Evolutionary conservation across 2,797 vertebrate genomes (phyloP).

Genomic region (Aplochiton taeniatus): DNA sequence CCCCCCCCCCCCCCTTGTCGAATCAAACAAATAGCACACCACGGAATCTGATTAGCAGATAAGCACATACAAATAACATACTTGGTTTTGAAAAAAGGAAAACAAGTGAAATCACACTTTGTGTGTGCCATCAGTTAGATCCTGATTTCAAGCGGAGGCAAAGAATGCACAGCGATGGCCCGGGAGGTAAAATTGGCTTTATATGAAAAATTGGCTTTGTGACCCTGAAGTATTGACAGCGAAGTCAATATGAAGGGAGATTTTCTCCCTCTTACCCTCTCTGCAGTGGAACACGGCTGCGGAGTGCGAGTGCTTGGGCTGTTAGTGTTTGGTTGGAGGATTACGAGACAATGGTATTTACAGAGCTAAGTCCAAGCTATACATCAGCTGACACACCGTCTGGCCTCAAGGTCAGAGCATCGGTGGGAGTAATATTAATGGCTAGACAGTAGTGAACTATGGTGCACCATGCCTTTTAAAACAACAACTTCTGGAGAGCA

Average conservation of each 20-base stretch:
- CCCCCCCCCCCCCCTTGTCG: conserved; percentile 13
- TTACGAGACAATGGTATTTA: conserved; percentile 20
- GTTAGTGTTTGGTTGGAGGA: conserved; percentile 4
- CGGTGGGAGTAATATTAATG: background rate
- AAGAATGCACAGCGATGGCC: background rate
- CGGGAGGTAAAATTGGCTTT: background rate
- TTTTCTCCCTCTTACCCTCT: conserved; percentile 5
- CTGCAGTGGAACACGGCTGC: background rate
- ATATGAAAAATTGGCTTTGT: background rate
- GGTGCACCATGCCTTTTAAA: background rate
- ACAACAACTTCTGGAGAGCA: background rate
- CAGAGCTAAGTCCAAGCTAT: conserved; percentile 8
- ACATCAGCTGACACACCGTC: conserved; percentile 22
- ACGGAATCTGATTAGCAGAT: conserved; percentile 39
- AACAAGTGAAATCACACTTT: too few relatives aligned
- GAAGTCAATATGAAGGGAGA: conserved; percentile 9
- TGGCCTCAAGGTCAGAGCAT: conserved; percentile 23
- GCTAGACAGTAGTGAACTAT: conserved; percentile 3
- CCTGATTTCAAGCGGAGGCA: too few relatives aligned
- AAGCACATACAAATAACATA: conserved; percentile 7
- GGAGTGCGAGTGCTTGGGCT: background rate
- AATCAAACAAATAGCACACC: conserved; percentile 29
- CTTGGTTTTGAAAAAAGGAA: too few relatives aligned
- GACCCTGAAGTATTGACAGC: conserved; percentile 6
- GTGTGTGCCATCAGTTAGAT: too few relatives aligned